These are phyloP conservation scores for Chloropsis cyanopogon DNA, from an alignment of 2,113 vertebrate species.

Conservation along the genomic window DNA sequence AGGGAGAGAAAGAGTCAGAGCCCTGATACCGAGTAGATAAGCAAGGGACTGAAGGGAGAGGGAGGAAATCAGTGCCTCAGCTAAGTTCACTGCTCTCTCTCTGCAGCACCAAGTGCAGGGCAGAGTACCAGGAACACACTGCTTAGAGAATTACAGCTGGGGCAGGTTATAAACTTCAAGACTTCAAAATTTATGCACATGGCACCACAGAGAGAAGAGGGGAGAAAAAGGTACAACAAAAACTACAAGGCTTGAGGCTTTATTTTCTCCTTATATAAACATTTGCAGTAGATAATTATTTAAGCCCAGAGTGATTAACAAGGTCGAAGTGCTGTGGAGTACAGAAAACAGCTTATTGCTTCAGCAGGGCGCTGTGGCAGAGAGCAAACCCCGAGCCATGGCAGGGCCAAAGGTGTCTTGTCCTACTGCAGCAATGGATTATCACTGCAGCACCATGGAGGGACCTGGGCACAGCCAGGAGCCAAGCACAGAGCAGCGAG, in stretches of 20 bases:
- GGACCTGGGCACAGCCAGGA: background rate
- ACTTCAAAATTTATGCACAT: background rate
- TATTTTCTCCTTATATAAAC: background rate
- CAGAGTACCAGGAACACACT: background rate
- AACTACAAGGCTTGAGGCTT: background rate
- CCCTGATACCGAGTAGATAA: slow-evolving; percentile 61
- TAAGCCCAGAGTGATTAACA: background rate
- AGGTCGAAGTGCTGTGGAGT: background rate
- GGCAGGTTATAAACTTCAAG: background rate
- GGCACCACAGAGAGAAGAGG: background rate
- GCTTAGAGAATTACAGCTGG: background rate
- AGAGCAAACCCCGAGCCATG: background rate
- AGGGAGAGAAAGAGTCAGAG: slow-evolving; percentile 49
- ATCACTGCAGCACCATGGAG: background rate
- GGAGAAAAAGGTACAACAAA: background rate
- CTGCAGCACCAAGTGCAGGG: background rate
- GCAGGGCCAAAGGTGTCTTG: background rate
- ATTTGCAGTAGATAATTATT: background rate
- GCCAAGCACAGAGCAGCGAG: background rate
- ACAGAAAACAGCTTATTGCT: background rate
- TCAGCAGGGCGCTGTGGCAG: background rate
- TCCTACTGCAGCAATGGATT: background rate
- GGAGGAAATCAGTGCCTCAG: background rate
- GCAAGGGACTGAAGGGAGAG: background rate
- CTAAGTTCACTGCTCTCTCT: background rate